Base-by-base conservation (phyloP, 1,140 invertebrate species). In the Myzus persicae region DNA sequence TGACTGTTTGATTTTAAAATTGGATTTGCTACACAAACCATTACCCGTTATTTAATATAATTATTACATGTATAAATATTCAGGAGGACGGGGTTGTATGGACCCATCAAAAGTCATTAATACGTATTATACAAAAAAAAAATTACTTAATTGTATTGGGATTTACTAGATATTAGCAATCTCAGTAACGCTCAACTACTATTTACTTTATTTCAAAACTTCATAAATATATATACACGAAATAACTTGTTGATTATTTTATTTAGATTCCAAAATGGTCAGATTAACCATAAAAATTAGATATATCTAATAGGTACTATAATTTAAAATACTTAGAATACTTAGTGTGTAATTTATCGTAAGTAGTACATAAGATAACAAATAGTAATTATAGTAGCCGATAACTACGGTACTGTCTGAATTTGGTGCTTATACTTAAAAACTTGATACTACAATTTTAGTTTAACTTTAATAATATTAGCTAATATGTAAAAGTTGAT, bases 361-460 rank as follows among this genome's bases (percentile, higher is more conserved):
- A 81, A 81, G 8, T 90, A 90, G 38, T 44, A 67, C 18, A 6
- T 67, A 90, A 90, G 54, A 90, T 67, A 42, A 31, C 51, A 40
- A 90, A 76, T 76, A 76, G 59, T 76, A 76, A 76, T 76, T n/a
- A n/a, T 59, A 54, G 51, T 48, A 31, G 44, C 90, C 90, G 90
- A 82, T 92, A 48, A 81, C 9, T 82, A 82, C 67, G 91, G 91
- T 40, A 84, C 46, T 93, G 91, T 93, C 91, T 84, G 81, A 93
- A 93, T 85, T 93, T 93, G 91, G 91, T 84, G 91, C 91, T 93
- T 93, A 85, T 81, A 91, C 76, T 93, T 85, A 93, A 93, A 92
- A 93, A 93, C 11, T 85, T 44, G 31, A 93, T 81, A 76, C 22
- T 81, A 82, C 31, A 38, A 46, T 44, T 76, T 82, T 46, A 46